Evolutionary conservation across 1,140 invertebrate species (phyloP).

Genomic region (Leptopilina clavipes): DNA sequence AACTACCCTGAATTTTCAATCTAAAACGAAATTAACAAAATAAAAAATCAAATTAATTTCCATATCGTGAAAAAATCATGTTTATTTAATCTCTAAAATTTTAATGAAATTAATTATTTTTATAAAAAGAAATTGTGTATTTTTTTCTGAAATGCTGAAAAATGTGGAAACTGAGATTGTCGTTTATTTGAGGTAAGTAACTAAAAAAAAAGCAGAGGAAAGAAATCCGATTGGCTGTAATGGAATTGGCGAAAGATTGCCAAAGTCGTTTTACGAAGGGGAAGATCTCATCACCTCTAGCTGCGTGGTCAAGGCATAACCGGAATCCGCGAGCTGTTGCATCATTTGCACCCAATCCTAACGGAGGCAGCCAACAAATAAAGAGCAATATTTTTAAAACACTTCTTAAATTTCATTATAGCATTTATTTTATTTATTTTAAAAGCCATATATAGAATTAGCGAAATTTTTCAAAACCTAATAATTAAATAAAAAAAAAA

Average conservation of each 20-base stretch:
- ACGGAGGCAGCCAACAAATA: constrained; percentile 75
- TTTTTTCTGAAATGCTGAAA: constrained; percentile 1
- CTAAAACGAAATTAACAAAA: neutral
- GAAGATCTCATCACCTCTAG: constrained; percentile 80
- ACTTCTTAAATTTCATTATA: no score
- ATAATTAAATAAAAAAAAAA: no score
- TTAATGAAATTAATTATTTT: neutral
- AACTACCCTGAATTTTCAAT: no score
- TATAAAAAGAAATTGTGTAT: neutral
- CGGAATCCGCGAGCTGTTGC: constrained; percentile 85
- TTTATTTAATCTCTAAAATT: neutral
- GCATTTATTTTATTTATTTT: no score
- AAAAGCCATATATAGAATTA: constrained; percentile 42
- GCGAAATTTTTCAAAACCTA: neutral
- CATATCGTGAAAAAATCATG: neutral
- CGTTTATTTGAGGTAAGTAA: constrained; percentile 42
- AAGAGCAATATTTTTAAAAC: constrained; percentile 61
- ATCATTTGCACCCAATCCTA: constrained; percentile 87
- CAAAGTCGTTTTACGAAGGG: constrained; percentile 56
- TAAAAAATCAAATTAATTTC: constrained; percentile 35
- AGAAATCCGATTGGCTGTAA: constrained; percentile 43
- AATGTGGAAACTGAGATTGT: constrained; percentile 3
- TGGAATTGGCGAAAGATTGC: constrained; percentile 50
- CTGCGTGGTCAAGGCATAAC: constrained; percentile 84
- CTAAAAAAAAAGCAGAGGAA: constrained; percentile 45